Evolutionary conservation across 2,113 vertebrate genomes (phyloP), one percentile per base, ranked within the genome.

Genomic region (Campylomormyrus tamandua): DNA sequence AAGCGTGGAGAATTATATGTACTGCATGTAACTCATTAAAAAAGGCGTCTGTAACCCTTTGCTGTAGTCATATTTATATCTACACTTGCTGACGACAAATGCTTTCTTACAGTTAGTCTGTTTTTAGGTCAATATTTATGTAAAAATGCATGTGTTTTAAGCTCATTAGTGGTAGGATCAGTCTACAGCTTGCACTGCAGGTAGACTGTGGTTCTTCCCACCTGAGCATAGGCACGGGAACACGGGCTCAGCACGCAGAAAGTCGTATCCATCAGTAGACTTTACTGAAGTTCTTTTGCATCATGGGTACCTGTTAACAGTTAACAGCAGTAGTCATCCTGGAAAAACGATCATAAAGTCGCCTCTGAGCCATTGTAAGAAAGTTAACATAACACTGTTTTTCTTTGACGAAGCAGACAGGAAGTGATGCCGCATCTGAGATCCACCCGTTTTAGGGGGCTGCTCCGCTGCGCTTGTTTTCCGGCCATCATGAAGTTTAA

Each of bases 1-100:
- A 46, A 13, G 48, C 27, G 2, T 45, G 87, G 35, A 42, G 5
- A 46, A 39, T 56, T 45, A 53, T 42, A 35, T 53, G 87, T n/a
- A 74, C 45, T 4, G 11, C n/a, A 77, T n/a, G 27, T 15, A 31
- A n/a, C 88, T 70, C 56, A 70, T 89, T 89, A 89, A 89, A 89
- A 88, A 49, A 17, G 5, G 21, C 21, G 4, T 74, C 24, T 49
- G 6, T 31, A 77, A 89, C 45, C 24, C 45, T 66, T 77, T 11
- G 21, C 24, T 49, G 58, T 31, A 1, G 11, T 89, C 35, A 31
- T 45, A 49, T 89, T 89, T 50, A 50, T 89, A 42, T n/a, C 46
- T 74, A 50, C n/a, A 52, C 45, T n/a, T 77, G 46, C 74, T 80
- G 17, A 19, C 5, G 4, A 42, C 15, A 80, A 42, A 80, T 80